phyloP scores from a whole-genome alignment of 1,140 invertebrate species.

The Anastrepha ludens region DNA sequence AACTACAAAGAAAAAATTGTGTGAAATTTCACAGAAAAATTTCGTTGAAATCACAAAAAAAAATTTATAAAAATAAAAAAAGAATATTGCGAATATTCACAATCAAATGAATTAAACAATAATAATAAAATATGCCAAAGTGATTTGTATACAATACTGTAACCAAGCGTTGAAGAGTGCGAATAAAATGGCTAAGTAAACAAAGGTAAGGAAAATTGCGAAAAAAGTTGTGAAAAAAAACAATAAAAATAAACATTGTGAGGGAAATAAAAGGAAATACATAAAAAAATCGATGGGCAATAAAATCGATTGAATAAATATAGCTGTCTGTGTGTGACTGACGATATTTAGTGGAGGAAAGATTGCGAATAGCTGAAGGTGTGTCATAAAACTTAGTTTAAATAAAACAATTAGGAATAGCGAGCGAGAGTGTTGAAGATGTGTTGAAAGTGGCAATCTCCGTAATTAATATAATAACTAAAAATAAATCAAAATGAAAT shows the following conservation, averaged over 20 bases:
- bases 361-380: neutral
- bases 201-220: neutral
- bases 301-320: neutral
- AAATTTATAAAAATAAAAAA: neutral
- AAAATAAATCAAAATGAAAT: neutral
- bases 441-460: neutral
- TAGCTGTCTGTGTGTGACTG: neutral
- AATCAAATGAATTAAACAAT: neutral
- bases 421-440: no score
- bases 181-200: neutral
- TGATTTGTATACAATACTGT: neutral
- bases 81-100: no score
- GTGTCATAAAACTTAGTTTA: no score
- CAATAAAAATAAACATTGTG: neutral
- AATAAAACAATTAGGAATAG: no score
- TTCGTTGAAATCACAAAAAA: neutral
- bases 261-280: neutral
- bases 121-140: neutral
- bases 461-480: neutral
- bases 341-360: neutral
- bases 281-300: neutral
- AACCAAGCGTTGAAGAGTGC: neutral
- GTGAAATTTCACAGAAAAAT: neutral
- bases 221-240: neutral
- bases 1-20: neutral